These are phyloP conservation scores for Eumaeus atala DNA, from an alignment of 1,140 invertebrate genomes.

Conservation along the genomic window DNA sequence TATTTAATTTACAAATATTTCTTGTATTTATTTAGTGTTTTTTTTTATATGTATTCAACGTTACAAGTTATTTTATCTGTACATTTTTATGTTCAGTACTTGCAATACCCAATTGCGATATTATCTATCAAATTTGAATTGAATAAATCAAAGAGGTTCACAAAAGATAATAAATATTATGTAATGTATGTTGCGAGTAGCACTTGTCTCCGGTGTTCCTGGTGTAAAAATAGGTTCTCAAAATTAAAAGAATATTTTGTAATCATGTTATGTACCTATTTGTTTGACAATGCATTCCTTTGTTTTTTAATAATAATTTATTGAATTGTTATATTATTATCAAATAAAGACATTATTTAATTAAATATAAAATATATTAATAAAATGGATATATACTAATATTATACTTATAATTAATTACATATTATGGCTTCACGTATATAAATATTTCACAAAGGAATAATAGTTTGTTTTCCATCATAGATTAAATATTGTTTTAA, in stretches of 20 bases:
- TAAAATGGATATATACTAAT: constrained; percentile 12
- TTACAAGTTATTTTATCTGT: too few species aligned
- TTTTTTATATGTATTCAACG: too few species aligned
- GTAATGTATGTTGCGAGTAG: constrained; percentile 33
- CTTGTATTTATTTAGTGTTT: too few species aligned
- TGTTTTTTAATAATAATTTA: constrained; percentile 7
- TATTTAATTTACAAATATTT: not conserved
- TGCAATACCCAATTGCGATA: too few species aligned
- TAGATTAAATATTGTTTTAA: not conserved
- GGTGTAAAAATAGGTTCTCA: constrained; percentile 13
- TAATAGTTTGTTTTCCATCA: constrained; percentile 12
- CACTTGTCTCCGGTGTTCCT: constrained; percentile 35
- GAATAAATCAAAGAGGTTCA: too few species aligned
- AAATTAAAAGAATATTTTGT: constrained; percentile 17
- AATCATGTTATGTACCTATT: constrained; percentile 6
- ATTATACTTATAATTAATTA: constrained; percentile 4
- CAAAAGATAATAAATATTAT: constrained; percentile 13
- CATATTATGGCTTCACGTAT: too few species aligned
- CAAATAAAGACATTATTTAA: constrained; percentile 15
- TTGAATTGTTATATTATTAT: constrained; percentile 15
- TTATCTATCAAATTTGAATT: too few species aligned
- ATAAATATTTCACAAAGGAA: not conserved
- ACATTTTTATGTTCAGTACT: too few species aligned
- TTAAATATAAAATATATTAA: not conserved
- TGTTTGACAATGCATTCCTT: constrained; percentile 11